These are phyloP conservation scores for Tylochromis polylepis DNA, from an alignment of 2,113 vertebrate species.

Conservation along the genomic window DNA sequence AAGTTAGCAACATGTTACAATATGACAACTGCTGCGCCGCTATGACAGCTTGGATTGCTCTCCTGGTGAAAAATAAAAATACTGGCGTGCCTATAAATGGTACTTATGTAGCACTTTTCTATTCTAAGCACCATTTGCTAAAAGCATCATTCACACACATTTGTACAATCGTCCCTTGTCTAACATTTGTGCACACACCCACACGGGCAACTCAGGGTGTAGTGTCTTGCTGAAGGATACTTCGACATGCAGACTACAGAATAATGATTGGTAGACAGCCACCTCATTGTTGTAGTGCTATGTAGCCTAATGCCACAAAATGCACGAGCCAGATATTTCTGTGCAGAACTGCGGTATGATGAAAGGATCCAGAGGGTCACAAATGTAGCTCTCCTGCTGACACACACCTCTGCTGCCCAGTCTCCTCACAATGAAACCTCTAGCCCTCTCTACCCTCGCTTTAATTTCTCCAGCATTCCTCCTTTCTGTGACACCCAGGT, in stretches of 20 bases:
- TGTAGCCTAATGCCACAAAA: neutral
- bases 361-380: neutral
- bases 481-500: neutral
- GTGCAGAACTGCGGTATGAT: neutral
- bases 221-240: neutral
- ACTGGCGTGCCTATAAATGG: no score
- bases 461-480: neutral
- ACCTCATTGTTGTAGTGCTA: neutral
- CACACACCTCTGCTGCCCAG: neutral
- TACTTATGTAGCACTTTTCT: no score
- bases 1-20: neutral
- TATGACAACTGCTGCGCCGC: neutral
- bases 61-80: neutral
- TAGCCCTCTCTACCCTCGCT: neutral
- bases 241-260: neutral
- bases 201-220: neutral
- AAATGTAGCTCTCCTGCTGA: neutral
- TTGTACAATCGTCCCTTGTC: neutral
- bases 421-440: neutral
- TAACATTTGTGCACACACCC: neutral
- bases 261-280: neutral
- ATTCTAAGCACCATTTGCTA: no score
- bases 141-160: no score
- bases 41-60: neutral
- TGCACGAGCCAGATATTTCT: neutral